phyloP scores from a whole-genome alignment of 1,140 invertebrate species.

The Papilio aristodemus region DNA sequence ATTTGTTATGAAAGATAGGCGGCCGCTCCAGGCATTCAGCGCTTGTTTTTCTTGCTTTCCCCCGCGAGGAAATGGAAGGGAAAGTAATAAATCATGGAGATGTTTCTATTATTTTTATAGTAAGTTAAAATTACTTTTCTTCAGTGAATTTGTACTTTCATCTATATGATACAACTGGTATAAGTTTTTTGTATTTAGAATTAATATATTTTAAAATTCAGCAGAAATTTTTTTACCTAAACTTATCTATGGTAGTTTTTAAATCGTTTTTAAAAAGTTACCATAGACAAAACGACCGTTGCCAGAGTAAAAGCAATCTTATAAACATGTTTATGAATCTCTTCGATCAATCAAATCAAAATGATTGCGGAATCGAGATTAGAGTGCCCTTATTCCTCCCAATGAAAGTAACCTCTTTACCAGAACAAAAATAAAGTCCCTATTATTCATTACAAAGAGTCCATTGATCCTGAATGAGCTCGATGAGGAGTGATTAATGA shows the following conservation, averaged over 20 bases:
- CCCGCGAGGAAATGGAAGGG: background rate
- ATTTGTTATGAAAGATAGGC: background rate
- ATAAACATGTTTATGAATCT: background rate
- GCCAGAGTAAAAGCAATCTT: too few relatives aligned
- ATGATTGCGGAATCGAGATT: conserved; percentile 15
- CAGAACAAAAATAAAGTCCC: conserved; percentile 48
- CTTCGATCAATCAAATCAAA: conserved; percentile 11
- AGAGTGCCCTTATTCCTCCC: conserved; percentile 19
- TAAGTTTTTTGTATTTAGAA: too few relatives aligned
- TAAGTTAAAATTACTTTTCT: background rate
- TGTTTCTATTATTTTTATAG: conserved; percentile 6
- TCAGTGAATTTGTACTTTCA: too few relatives aligned
- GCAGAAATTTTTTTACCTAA: too few relatives aligned
- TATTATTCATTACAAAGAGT: conserved; percentile 47
- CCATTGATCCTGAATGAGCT: conserved; percentile 60
- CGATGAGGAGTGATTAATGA: conserved; percentile 65
- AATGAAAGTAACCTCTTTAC: conserved; percentile 42
- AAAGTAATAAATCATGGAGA: conserved; percentile 10
- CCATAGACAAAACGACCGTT: too few relatives aligned
- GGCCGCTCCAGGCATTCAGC: background rate
- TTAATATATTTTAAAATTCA: too few relatives aligned
- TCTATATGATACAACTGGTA: too few relatives aligned
- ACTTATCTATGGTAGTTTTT: too few relatives aligned
- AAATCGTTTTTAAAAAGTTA: too few relatives aligned
- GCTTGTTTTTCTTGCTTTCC: conserved; percentile 14